A percentile compares a stretch with the other conserved stretches of the same genome.
These are phyloP conservation scores for Lasiurus cinereus DNA, from an alignment of 2,113 vertebrate species.

Conservation along the genomic window DNA sequence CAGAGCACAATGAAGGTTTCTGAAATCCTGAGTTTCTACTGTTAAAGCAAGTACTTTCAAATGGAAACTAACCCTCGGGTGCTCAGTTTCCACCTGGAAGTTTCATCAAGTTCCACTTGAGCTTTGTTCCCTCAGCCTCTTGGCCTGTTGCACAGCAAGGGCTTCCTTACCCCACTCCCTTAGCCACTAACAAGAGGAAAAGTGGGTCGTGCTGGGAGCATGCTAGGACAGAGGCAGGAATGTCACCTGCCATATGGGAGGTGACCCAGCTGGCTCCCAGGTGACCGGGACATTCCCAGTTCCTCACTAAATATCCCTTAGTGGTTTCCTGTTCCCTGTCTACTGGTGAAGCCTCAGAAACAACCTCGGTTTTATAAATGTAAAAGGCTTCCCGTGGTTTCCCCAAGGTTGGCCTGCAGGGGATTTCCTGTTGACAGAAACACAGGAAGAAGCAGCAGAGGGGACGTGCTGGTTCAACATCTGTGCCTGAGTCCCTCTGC, in stretches of 20 bases:
- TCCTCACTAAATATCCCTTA: constrained; percentile 56
- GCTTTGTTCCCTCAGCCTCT: not conserved
- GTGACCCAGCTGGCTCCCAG: constrained; percentile 54
- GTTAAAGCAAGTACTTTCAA: constrained; percentile 20
- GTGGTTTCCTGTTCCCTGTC: constrained; percentile 61
- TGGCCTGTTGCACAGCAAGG: not conserved
- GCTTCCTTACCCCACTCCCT: not conserved
- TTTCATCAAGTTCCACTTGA: not conserved
- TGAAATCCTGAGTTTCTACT: not conserved
- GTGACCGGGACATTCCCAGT: constrained; percentile 70
- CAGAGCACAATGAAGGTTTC: not conserved
- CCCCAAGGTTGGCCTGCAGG: constrained; percentile 62
- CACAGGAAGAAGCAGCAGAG: constrained; percentile 63
- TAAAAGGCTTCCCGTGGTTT: constrained; percentile 46
- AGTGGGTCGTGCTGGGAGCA: constrained; percentile 9
- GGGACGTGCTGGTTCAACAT: constrained; percentile 13
- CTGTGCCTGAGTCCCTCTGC: constrained; percentile 36
- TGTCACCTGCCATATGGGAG: constrained; percentile 62
- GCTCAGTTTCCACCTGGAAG: not conserved
- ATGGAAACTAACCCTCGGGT: not conserved
- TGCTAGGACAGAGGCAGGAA: not conserved
- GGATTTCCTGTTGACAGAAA: constrained; percentile 81
- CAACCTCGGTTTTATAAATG: not conserved
- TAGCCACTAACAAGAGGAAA: not conserved
- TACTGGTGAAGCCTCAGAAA: not conserved